Evolutionary conservation across 2,113 vertebrate genomes (phyloP).

Genomic region (Oceanites oceanicus): DNA sequence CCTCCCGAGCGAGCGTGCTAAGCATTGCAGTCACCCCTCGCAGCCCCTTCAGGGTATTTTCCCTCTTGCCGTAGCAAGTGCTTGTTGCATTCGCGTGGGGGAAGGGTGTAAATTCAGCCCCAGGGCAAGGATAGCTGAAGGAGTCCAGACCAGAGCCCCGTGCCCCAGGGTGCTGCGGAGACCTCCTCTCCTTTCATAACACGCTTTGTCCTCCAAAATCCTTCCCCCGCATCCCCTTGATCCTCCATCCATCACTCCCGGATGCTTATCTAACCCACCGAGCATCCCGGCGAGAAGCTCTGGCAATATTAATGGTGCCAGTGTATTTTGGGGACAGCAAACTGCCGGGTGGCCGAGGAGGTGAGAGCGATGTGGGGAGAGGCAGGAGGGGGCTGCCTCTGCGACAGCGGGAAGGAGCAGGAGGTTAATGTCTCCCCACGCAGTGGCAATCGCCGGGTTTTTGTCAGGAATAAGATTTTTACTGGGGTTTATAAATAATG

Average conservation of each 20-base stretch:
- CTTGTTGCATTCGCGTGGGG: neutral
- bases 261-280: fast-evolving
- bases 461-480: conserved; percentile 4
- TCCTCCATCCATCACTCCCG: neutral
- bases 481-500: neutral
- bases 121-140: fast-evolving
- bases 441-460: neutral
- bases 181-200: neutral
- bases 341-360: fast-evolving
- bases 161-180: neutral
- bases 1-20: fast-evolving
- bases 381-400: neutral
- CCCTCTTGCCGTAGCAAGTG: neutral
- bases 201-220: neutral
- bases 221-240: neutral
- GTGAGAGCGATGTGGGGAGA: neutral
- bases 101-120: neutral
- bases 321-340: neutral
- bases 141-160: neutral
- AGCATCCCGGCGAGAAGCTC: fast-evolving
- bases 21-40: fast-evolving
- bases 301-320: neutral
- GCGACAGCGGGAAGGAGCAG: neutral
- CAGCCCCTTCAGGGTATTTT: neutral
- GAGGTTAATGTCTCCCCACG: neutral